Evolutionary conservation across 2,113 vertebrate genomes (phyloP).

Genomic region (Heteronetta atricapilla): DNA sequence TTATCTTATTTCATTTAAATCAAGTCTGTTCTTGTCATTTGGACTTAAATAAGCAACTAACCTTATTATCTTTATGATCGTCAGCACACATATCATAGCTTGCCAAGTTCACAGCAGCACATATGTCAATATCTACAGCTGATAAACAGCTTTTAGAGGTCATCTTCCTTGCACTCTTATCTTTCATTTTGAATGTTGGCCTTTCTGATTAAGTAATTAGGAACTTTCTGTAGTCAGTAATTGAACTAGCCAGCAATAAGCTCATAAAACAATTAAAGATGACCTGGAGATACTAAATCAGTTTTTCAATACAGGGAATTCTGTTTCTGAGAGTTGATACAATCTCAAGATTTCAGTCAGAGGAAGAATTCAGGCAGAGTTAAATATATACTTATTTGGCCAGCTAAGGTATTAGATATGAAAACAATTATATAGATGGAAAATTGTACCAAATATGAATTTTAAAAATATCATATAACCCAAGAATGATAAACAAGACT

Average conservation of each 20-base stretch:
- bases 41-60: slow-evolving; percentile 22
- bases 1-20: slow-evolving; percentile 3
- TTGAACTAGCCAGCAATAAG: neutral
- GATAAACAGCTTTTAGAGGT: slow-evolving; percentile 4
- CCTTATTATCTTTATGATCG: neutral
- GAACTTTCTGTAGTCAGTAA: neutral
- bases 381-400: neutral
- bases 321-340: neutral
- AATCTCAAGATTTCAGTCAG: neutral
- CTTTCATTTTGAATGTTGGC: neutral
- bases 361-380: neutral
- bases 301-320: neutral
- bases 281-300: neutral
- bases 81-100: neutral
- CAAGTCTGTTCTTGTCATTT: neutral
- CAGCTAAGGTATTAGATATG: neutral
- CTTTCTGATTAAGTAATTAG: neutral
- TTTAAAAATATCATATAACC: neutral
- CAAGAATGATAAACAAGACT: neutral
- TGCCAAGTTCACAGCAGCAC: neutral
- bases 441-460: neutral
- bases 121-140: neutral
- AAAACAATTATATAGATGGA: neutral
- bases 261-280: neutral
- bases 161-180: neutral